Percentiles rank a stretch among this genome's conserved stretches.
These are phyloP conservation scores for Tipula vernalis DNA, from an alignment of 2,888 invertebrate genomes.

Conservation along the genomic window DNA sequence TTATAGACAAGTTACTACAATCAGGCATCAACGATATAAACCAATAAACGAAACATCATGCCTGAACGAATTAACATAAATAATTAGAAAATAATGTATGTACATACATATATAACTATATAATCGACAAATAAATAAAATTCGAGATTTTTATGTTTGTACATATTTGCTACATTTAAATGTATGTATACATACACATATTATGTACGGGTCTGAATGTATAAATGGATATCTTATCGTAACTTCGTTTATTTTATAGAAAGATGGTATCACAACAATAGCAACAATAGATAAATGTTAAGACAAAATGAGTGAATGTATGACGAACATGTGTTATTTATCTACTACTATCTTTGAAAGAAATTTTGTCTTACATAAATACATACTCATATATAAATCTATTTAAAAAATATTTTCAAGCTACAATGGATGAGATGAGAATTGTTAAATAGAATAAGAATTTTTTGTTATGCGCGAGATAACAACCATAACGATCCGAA, in stretches of 20 bases:
- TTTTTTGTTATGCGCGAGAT: neutral
- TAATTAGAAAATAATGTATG: neutral
- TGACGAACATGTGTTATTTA: neutral
- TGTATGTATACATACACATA: neutral
- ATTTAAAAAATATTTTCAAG: neutral
- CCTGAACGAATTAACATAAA: neutral
- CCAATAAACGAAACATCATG: neutral
- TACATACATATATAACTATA: too few species aligned
- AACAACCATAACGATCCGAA: neutral
- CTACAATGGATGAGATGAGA: neutral
- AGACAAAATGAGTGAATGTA: neutral
- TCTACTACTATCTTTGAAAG: neutral
- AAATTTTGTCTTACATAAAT: neutral
- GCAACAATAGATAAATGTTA: neutral
- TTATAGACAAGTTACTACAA: neutral
- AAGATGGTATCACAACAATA: neutral
- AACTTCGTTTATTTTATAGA: neutral
- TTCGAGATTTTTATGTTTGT: neutral
- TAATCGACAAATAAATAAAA: neutral
- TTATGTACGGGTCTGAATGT: neutral
- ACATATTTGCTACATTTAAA: neutral
- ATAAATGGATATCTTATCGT: neutral
- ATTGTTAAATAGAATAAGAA: neutral
- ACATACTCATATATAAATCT: too few species aligned
- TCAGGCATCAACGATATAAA: neutral